Percentiles rank a stretch among this genome's conserved stretches.
Evolutionary conservation across 2,888 invertebrate species (phyloP).

Genomic region (Drosophila multiciliata): DNA sequence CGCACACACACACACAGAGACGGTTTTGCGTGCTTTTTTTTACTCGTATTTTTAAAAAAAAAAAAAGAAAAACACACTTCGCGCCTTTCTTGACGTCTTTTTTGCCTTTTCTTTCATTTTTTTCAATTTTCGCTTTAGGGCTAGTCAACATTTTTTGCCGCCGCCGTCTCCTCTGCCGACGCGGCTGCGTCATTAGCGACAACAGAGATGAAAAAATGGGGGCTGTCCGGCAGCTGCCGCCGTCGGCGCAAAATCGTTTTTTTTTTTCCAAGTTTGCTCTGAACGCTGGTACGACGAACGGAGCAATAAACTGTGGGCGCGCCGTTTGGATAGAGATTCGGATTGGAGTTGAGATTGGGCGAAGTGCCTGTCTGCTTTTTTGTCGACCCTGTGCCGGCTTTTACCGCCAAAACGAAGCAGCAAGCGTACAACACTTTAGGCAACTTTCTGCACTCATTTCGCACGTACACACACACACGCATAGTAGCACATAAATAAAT

Average conservation of each 20-base stretch:
- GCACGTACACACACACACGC: conserved; percentile 57
- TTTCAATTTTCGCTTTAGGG: conserved; percentile 69
- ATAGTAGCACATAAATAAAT: conserved; percentile 10
- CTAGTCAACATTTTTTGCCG: conserved; percentile 68
- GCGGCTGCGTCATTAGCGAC: conserved; percentile 68
- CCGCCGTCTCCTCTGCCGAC: conserved; percentile 7
- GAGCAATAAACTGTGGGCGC: neutral
- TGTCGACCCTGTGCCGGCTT: conserved; percentile 5
- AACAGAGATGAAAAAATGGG: conserved; percentile 15
- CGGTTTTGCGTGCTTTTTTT: conserved; percentile 7
- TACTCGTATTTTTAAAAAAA: neutral
- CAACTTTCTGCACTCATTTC: conserved; percentile 75
- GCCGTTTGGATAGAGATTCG: neutral
- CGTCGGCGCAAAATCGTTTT: conserved; percentile 69
- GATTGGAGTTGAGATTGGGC: neutral
- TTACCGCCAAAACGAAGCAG: conserved; percentile 41
- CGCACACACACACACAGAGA: conserved; percentile 20
- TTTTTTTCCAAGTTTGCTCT: conserved; percentile 67
- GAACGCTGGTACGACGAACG: conserved; percentile 7
- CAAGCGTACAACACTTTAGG: conserved; percentile 53
- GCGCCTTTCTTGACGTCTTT: conserved; percentile 38
- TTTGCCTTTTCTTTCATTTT: conserved; percentile 31
- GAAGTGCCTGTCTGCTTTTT: neutral
- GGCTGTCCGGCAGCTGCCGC: conserved; percentile 49
- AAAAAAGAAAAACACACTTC: conserved; percentile 16